phyloP scores from a whole-genome alignment of 2,113 vertebrate genomes.

The Myiopsitta monachus region DNA sequence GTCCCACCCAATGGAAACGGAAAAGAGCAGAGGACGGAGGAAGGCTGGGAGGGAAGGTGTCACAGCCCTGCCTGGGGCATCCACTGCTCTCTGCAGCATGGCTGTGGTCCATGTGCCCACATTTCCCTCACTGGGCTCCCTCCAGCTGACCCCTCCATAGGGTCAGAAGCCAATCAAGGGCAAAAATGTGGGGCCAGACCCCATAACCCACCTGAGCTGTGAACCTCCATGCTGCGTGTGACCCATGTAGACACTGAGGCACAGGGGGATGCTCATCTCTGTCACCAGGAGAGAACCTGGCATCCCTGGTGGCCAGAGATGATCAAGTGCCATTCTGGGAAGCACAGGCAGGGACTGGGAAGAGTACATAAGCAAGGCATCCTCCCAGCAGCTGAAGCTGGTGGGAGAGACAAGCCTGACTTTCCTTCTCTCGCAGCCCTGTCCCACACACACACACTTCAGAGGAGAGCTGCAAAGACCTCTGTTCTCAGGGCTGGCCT shows the following conservation, averaged over 20 bases:
- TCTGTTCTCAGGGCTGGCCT: background rate
- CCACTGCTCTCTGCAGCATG: accelerated
- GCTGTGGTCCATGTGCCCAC: background rate
- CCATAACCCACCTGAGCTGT: accelerated
- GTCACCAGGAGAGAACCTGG: background rate
- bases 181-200: background rate
- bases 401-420: background rate
- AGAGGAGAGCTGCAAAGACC: conserved; percentile 17
- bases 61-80: background rate
- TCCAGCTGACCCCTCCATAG: background rate
- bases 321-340: background rate
- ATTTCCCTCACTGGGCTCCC: background rate
- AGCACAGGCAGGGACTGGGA: background rate
- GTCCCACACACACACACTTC: background rate
- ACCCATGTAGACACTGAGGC: background rate
- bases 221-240: accelerated
- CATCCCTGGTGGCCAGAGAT: accelerated
- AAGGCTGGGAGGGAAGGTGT: background rate
- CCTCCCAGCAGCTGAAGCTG: background rate
- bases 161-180: background rate
- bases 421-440: background rate
- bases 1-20: background rate
- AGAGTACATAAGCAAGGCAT: background rate
- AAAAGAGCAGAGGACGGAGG: background rate
- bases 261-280: accelerated